Base-by-base conservation (phyloP, 2,797 vertebrate species). In the Tauraco hartlaubi region DNA sequence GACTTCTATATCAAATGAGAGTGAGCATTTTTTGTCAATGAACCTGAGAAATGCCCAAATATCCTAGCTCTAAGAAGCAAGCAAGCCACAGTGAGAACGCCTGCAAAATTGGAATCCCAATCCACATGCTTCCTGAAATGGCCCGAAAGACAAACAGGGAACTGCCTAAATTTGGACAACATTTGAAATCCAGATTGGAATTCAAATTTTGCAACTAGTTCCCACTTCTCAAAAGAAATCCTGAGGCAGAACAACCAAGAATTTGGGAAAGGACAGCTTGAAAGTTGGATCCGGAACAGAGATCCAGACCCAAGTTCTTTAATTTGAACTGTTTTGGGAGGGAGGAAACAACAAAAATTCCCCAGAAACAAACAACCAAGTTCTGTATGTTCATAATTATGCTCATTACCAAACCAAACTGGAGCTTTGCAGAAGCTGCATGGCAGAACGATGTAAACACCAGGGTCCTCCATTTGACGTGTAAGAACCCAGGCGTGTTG, bases 81-180 rank as follows among this genome's bases (percentile, higher is more conserved):
- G 85, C 41, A 87, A 92, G 49, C n/a, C 46, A 74, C 18, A 64
- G 52, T 20, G 88, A 77, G 59, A 94, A 92, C 6, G 3, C 25
- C 67, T 93, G 88, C 84, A 94, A 92, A 95, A 92, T 14, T 85
- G 25, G 74, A 95, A 96, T 79, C 80, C 71, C 58, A 88, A 87
- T 73, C 71, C 39, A 68, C 17, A 12, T 15, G 51, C 54, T 86
- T 78, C 55, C 80, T 78, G 56, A 86, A 90, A 66, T 9, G 23
- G 71, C 58, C 9, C 55, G 79, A 64, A 80, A 91, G 55, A 64
- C 41, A 52, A 94, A 39, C 0, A 66, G 17, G 16, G 26, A 92
- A 75, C 2, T 9, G 61, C 74, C 74, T 92, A n/a, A 92, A 84
- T 52, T 62, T 85, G 64, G 49, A 84, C 26, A 83, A 76, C 14